A percentile compares a stretch with the other conserved stretches of the same genome.
Conservation (phyloP, 2,888 invertebrate species). For the Sturmia bella region DNA sequence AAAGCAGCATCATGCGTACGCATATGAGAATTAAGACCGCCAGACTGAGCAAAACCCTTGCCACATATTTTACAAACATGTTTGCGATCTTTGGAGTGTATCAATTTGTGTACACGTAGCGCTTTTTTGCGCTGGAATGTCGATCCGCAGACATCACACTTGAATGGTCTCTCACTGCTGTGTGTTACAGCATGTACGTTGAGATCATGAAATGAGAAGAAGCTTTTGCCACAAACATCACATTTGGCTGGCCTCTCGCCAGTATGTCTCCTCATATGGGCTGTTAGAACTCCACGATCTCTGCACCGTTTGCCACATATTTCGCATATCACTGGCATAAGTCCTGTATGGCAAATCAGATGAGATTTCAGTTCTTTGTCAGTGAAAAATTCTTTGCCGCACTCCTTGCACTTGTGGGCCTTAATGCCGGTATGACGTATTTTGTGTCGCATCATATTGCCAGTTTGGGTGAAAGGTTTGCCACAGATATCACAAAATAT, state of each 20-base stretch:
- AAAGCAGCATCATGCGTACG: constrained; percentile 74
- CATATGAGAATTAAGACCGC: constrained; percentile 79
- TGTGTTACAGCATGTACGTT: constrained; percentile 80
- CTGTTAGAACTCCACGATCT: constrained; percentile 78
- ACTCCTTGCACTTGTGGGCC: constrained; percentile 77
- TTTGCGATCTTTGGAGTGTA: constrained; percentile 77
- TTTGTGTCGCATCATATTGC: constrained; percentile 78
- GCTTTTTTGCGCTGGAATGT: constrained; percentile 80
- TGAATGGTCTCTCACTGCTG: constrained; percentile 76
- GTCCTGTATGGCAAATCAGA: constrained; percentile 77
- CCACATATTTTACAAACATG: constrained; percentile 78
- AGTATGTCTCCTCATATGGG: constrained; percentile 78
- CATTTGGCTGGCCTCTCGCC: constrained; percentile 78
- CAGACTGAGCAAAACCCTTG: constrained; percentile 79
- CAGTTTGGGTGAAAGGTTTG: constrained; percentile 77
- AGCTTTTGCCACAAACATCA: constrained; percentile 76
- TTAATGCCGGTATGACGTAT: constrained; percentile 79
- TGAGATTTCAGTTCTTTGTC: constrained; percentile 77
- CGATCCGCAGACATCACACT: constrained; percentile 74
- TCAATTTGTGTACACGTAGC: constrained; percentile 77
- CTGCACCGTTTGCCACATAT: constrained; percentile 77
- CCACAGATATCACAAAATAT: constrained; percentile 79
- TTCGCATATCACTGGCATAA: constrained; percentile 77
- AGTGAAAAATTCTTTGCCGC: constrained; percentile 77
- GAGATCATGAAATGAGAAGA: constrained; percentile 78